A percentile compares a stretch with the other conserved stretches of the same genome.
These are phyloP conservation scores for Drosophila triauraria DNA, from an alignment of 1,140 invertebrate species.

Conservation along the genomic window DNA sequence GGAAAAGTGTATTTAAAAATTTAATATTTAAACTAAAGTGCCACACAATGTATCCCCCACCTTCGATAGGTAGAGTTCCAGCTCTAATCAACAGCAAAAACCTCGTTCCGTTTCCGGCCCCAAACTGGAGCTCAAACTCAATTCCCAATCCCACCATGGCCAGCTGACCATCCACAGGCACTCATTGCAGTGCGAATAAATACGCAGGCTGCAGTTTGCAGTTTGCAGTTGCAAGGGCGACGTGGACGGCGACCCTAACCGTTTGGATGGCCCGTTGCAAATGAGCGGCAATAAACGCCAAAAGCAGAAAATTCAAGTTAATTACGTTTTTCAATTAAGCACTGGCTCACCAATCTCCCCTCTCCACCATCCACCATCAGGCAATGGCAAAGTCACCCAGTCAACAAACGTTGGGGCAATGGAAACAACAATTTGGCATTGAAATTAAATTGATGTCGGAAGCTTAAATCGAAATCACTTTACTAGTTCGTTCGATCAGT, in stretches of 20 bases:
- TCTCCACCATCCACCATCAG: constrained; percentile 4
- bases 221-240: constrained; percentile 41
- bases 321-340: constrained; percentile 83
- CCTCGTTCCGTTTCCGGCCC: constrained; percentile 8
- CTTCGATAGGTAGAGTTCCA: neutral
- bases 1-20: no score
- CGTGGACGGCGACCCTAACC: constrained; percentile 31
- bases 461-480: constrained; percentile 49
- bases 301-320: constrained; percentile 83
- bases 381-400: constrained; percentile 34
- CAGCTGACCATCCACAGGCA: constrained; percentile 23
- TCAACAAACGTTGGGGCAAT: constrained; percentile 33
- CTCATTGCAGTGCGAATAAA: constrained; percentile 64
- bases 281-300: constrained; percentile 81
- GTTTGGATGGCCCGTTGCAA: constrained; percentile 65
- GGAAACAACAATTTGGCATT: constrained; percentile 63
- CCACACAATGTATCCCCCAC: no score
- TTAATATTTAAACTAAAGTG: neutral
- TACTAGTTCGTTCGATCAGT: constrained; percentile 29
- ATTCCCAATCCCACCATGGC: constrained; percentile 40
- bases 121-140: constrained; percentile 31
- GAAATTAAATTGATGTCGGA: constrained; percentile 63
- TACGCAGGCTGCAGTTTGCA: constrained; percentile 40
- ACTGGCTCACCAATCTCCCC: constrained; percentile 39
- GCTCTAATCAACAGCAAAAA: constrained; percentile 40